phyloP scores from a whole-genome alignment of 2,797 vertebrate genomes.

The Hapalemur alaotrensis region DNA sequence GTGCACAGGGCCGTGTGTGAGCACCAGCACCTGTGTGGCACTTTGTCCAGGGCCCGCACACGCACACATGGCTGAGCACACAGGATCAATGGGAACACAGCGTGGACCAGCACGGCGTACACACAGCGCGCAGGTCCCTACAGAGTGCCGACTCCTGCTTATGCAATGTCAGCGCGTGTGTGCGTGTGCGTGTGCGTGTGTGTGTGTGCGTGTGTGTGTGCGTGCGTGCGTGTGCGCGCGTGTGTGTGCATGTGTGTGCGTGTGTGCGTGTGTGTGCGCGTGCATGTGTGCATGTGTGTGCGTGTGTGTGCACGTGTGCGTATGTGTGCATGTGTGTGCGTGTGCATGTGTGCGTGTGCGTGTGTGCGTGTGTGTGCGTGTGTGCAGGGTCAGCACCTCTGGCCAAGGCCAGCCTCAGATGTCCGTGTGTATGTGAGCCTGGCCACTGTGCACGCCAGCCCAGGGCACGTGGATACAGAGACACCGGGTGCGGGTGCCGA shows the following conservation, averaged over 20 bases:
- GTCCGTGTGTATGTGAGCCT: neutral
- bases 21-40: neutral
- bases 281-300: no score
- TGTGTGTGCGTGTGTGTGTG: no score
- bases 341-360: no score
- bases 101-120: accelerated
- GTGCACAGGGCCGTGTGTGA: neutral
- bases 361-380: no score
- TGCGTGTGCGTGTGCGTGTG: no score
- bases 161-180: accelerated
- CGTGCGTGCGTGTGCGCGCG: no score
- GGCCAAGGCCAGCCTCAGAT: neutral
- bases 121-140: accelerated
- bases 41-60: neutral
- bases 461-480: accelerated
- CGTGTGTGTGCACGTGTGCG: accelerated
- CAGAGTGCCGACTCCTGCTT: accelerated
- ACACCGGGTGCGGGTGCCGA: accelerated
- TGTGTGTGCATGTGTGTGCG: no score
- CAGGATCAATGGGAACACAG: accelerated
- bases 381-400: neutral
- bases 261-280: no score
- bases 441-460: neutral
- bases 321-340: no score
- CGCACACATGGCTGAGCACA: neutral